Evolutionary conservation across 2,888 invertebrate species (phyloP), one percentile per base, ranked within the genome.

Genomic region (Scaptomyza cyrtandrae): DNA sequence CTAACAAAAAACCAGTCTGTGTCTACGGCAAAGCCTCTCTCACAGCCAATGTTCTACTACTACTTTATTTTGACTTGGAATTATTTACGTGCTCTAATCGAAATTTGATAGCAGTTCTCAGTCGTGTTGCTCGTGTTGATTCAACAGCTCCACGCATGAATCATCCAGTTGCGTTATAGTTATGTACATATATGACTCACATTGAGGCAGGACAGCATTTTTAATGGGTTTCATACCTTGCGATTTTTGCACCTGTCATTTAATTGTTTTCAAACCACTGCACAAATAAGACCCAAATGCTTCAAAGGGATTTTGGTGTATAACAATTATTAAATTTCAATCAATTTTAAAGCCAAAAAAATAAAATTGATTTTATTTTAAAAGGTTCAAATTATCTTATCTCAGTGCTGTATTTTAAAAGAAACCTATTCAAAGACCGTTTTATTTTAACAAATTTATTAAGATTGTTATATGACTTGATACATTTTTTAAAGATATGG

Each of bases 181-280:
- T 64, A 35, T 27, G 41, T 44, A 1, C n/a, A 27, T 11, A n/a
- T 10, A 49, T 71, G 71, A 71, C 10, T 71, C 71, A 71, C 24
- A 68, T 71, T 71, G 53, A 49, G 69, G 56, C 60, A 71, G 75
- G 56, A 46, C 35, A 24, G 50, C n/a, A n/a, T n/a, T 35, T 41
- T 9, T 13, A 27, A 27, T 52, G 10, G 11, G n/a, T 11, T 37
- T n/a, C 27, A 52, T 10, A 6, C 6, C 24, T 11, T 46, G 13
- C 24, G 9, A 6, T 6, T 37, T 50, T 50, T 27, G 1, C 16
- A 27, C 27, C 4, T 39, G 50, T 24, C 24, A 19, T 24, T 33
- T 33, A 33, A 35, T 35, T 35, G 33, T 35, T 35, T 35, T 35
- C 0, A 35, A 10, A 35, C 33, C 33, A 3, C 3, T 11, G 1